A percentile compares a stretch with the other conserved stretches of the same genome.
Conservation (phyloP, 2,888 invertebrate species). For the Polyploca ridens region DNA sequence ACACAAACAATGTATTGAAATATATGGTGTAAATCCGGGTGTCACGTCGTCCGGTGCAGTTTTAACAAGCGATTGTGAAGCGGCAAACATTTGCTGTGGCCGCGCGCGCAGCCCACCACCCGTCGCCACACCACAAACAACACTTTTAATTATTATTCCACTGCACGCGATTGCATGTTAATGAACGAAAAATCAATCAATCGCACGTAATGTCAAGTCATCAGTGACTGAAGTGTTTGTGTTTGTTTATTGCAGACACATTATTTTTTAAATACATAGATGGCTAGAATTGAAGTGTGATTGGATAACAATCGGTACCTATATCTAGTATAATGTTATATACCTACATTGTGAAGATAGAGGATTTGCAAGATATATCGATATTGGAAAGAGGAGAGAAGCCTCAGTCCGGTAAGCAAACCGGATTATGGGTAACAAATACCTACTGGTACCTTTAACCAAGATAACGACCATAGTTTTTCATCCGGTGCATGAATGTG, state of each 20-base stretch:
- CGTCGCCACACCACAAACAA: constrained; percentile 42
- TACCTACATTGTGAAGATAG: too few species aligned
- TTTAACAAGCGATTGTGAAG: constrained; percentile 59
- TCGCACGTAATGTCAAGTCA: background rate
- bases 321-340: background rate
- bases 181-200: constrained; percentile 2
- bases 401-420: too few species aligned
- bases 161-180: constrained; percentile 15
- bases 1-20: constrained; percentile 22
- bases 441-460: too few species aligned
- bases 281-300: too few species aligned
- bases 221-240: background rate
- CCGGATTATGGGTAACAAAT: too few species aligned
- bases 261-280: background rate
- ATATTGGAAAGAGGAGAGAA: too few species aligned
- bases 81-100: constrained; percentile 54
- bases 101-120: constrained; percentile 24
- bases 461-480: too few species aligned
- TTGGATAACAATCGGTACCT: too few species aligned
- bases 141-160: constrained; percentile 50
- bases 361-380: too few species aligned
- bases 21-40: constrained; percentile 34
- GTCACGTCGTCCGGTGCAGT: constrained; percentile 50
- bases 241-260: background rate
- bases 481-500: too few species aligned